These are phyloP conservation scores for Parazoanthus darwini DNA, from an alignment of 92 coral and sea anemone species.

Conservation along the genomic window DNA sequence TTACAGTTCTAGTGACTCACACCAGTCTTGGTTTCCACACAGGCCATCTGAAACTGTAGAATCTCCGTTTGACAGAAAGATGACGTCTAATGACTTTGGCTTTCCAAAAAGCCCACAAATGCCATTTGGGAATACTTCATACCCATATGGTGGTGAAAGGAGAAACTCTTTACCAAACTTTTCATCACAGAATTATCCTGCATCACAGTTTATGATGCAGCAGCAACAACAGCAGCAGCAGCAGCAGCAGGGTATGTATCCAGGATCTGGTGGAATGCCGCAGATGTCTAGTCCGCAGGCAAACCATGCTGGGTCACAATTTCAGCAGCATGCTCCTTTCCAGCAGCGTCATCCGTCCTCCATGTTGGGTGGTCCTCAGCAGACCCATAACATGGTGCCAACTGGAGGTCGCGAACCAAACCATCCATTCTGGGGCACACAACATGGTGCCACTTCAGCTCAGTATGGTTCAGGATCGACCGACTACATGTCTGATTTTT, in stretches of 20 bases:
- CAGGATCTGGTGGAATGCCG: conserved; percentile 28
- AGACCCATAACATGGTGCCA: conserved; percentile 59
- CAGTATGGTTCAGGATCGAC: conserved; percentile 50
- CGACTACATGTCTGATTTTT: conserved; percentile 82
- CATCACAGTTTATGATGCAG: conserved; percentile 51
- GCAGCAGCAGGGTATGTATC: conserved; percentile 34
- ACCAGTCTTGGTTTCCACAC: conserved; percentile 29
- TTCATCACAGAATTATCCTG: conserved; percentile 53
- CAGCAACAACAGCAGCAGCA: conserved; percentile 45
- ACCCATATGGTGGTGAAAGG: conserved; percentile 62
- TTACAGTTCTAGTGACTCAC: conserved; percentile 2
- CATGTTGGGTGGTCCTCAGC: conserved; percentile 54
- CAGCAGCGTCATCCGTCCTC: conserved; percentile 58
- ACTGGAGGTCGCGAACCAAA: conserved; percentile 64
- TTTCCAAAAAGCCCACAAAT: conserved; percentile 25
- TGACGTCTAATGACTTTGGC: conserved; percentile 31
- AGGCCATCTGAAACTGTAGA: conserved; percentile 47
- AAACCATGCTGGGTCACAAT: conserved; percentile 53
- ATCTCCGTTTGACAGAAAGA: conserved; percentile 53
- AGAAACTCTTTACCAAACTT: conserved; percentile 62
- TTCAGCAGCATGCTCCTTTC: conserved; percentile 49
- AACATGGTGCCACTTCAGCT: conserved; percentile 51
- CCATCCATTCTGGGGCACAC: conserved; percentile 82
- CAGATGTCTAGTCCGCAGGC: conserved; percentile 57
- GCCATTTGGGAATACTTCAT: conserved; percentile 59